Evolutionary conservation across 2,888 invertebrate species (phyloP), one percentile per base, ranked within the genome.

Genomic region (Eilema griseolum): DNA sequence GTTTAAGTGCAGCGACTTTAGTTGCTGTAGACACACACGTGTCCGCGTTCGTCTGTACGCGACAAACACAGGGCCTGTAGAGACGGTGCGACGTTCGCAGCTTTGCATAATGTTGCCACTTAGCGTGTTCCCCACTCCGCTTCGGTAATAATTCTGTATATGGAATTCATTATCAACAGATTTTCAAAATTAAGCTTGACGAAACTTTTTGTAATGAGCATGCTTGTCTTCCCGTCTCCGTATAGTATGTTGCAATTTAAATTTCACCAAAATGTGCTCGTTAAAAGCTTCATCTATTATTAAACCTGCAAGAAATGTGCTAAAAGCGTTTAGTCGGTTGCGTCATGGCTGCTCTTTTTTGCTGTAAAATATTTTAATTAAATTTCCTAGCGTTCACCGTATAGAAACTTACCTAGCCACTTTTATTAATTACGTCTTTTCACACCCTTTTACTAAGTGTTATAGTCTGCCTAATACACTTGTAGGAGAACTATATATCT

Each of bases 61-160:
- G 67, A 71, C 66, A 68, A 74, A 70, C 75, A 69, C 69, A 61
- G 73, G 66, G 62, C 46, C 33, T 61, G 62, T 3, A 71, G 64
- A 76, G 57, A 57, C 12, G 12, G 16, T 23, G 26, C 77, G 74
- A 73, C 76, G 82, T 74, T 78, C 76, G 74, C 80, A 85, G 85
- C 87, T 91, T 90, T 89, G 89, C 89, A 90, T 90, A 90, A 90
- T 89, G 84, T 86, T 84, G 85, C 87, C 87, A 90, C 88, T 90
- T 88, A 90, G 79, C 83, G 84, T 80, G 81, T 81, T 85, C 83
- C 79, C 79, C 79, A 77, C 79, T 83, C 76, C 76, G 67, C 73
- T 72, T 72, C 76, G 71, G 81, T 75, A 83, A 83, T 86, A 82
- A 83, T 81, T 81, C 80, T 83, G 85, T 85, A 85, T 88, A 85